Base-by-base conservation (phyloP, 2,797 vertebrate genomes). In the Chloroceryle inda region DNA sequence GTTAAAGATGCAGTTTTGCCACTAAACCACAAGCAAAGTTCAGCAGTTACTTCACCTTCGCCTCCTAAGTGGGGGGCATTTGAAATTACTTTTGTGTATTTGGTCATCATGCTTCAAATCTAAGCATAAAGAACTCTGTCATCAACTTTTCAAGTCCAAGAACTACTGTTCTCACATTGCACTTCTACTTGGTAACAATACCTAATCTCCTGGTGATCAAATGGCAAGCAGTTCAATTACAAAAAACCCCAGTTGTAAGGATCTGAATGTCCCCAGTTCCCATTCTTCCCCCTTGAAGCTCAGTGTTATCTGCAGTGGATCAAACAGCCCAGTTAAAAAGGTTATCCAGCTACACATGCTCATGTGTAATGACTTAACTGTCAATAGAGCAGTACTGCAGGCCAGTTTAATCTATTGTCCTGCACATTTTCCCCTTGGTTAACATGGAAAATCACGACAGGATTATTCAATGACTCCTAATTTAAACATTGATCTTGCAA, bases 401-500 rank as follows among this genome's bases (percentile, higher is more conserved):
- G 26, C 9, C 35, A 40, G 58, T 75, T 86, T 66, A 33, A 95
- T 84, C 66, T 53, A 55, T 9, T 62, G 50, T 50, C n/a, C 76
- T 72, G 88, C 5, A 37, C 26, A 35, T 89, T 81, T 69, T 33
- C 59, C 62, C 75, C 55, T 31, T 49, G 33, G 45, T 81, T 94
- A 95, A 84, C 42, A n/a, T 0, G 0, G 45, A 53, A 81, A 89
- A 91, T 58, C 35, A 44, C 6, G 11, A 56, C 22, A 64, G 6
- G 9, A 93, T 58, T 64, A 81, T 40, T 86, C 47, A 92, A 7
- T 55, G 26, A 66, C 31, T 89, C 78, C 7, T 44, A 55, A 85
- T 71, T 85, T 85, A 71, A 94, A 75, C 40, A 83, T 6, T 31
- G 10, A 63, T 80, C 69, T 78, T 75, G 37, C 27, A 88, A 73